Evolutionary conservation across 2,888 invertebrate species (phyloP).

Genomic region (Muscina levida): DNA sequence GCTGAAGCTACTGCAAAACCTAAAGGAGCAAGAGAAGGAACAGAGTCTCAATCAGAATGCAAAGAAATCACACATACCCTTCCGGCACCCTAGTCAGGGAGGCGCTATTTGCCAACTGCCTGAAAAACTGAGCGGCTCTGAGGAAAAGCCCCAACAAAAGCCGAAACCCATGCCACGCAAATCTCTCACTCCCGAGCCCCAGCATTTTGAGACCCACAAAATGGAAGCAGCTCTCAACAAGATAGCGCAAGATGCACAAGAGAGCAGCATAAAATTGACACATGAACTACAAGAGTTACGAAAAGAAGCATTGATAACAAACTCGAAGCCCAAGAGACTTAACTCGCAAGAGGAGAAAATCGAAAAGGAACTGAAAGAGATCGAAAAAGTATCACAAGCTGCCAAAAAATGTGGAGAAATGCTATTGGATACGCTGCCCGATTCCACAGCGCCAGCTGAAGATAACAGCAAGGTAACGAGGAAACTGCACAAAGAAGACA

Average conservation of each 20-base stretch:
- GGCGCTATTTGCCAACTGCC: conserved; percentile 79
- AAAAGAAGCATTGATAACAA: conserved; percentile 76
- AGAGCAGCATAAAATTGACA: conserved; percentile 86
- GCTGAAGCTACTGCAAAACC: conserved; percentile 74
- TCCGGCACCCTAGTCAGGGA: conserved; percentile 77
- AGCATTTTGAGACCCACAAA: conserved; percentile 78
- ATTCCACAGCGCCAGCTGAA: conserved; percentile 63
- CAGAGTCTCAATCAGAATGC: conserved; percentile 48
- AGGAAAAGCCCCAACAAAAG: conserved; percentile 74
- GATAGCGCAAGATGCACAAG: conserved; percentile 88
- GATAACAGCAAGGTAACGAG: conserved; percentile 64
- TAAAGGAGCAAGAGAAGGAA: conserved; percentile 75
- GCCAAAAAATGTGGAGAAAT: conserved; percentile 81
- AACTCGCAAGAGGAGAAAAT: conserved; percentile 71
- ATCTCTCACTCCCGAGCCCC: conserved; percentile 80
- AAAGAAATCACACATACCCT: conserved; percentile 71
- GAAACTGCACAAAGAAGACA: conserved; percentile 76
- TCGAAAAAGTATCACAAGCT: conserved; percentile 80
- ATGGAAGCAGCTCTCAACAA: conserved; percentile 87
- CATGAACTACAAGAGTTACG: conserved; percentile 84
- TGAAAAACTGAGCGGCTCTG: conserved; percentile 69
- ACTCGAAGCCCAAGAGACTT: conserved; percentile 72
- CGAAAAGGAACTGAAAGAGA: conserved; percentile 77
- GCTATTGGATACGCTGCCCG: conserved; percentile 79
- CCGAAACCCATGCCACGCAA: conserved; percentile 82